These are phyloP conservation scores for Pterostichus madidus DNA, from an alignment of 2,888 invertebrate genomes.

Conservation along the genomic window DNA sequence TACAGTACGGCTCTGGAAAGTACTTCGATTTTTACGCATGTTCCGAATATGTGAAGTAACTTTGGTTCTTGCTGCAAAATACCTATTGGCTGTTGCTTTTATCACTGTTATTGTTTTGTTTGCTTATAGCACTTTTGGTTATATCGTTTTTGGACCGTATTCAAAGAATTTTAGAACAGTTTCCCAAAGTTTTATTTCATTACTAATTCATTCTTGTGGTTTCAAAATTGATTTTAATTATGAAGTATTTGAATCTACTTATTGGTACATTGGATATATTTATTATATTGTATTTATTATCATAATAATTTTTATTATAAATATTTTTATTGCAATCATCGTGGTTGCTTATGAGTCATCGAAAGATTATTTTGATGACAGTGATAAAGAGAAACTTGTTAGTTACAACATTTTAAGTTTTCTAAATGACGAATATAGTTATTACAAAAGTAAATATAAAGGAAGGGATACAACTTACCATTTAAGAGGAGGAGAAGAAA, in stretches of 20 bases:
- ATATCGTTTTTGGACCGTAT: constrained; percentile 68
- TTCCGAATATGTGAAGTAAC: constrained; percentile 72
- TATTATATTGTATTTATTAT: constrained; percentile 54
- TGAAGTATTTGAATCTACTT: constrained; percentile 52
- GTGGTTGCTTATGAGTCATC: constrained; percentile 53
- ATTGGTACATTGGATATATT: constrained; percentile 28
- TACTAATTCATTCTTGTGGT: constrained; percentile 69
- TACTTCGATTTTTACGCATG: constrained; percentile 71
- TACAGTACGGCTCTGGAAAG: constrained; percentile 72
- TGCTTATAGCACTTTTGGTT: constrained; percentile 67
- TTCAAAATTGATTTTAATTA: constrained; percentile 68
- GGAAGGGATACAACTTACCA: constrained; percentile 1
- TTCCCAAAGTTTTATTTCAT: constrained; percentile 67
- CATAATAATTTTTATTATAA: constrained; percentile 43
- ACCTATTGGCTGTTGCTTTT: constrained; percentile 69
- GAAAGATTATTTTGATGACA: constrained; percentile 55
- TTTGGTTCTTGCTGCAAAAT: constrained; percentile 68
- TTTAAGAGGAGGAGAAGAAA: constrained; percentile 36
- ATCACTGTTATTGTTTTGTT: constrained; percentile 69
- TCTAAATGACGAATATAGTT: constrained; percentile 54
- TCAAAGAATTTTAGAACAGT: constrained; percentile 68
- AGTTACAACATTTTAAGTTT: constrained; percentile 45
- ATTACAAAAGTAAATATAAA: constrained; percentile 26
- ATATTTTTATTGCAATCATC: constrained; percentile 58
- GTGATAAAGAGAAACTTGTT: constrained; percentile 36